Base-by-base conservation (phyloP, 2,888 invertebrate species). In the Geotrupes spiniger region DNA sequence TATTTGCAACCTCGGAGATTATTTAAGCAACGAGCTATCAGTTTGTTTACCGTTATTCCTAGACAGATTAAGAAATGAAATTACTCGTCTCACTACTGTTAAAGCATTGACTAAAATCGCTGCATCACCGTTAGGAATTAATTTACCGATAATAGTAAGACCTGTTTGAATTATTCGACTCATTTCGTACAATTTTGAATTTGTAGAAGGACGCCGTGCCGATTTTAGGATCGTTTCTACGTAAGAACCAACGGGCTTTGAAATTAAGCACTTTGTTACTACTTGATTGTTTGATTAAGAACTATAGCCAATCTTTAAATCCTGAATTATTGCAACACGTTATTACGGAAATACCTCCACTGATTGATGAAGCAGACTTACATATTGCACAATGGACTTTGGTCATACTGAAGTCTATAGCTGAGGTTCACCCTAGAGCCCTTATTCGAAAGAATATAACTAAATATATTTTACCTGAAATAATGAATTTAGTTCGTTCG, bases 91-190 rank as follows among this genome's bases (percentile, higher is more conserved):
- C 26, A 96, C 96, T 2, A 92, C 97, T 2, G 96, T 99, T 0
- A 97, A 96, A 71, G 94, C 98, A 5, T 76, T 98, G 8, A 95
- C 92, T 4, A 91, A 93, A 77, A 90, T 97, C 44, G 95, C 96
- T 16, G 87, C 89, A 0, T 94, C 93, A 1, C 92, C 93, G 0
- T 74, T 96, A 31, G 82, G 86, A 53, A 89, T 95, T 47, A 88
- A 93, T 70, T 75, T 96, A 44, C 87, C 89, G 3, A 90, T 93
- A 59, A 77, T 91, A 75, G 85, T 85, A 76, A 72, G 76, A 69
- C 1, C 12, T 42, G 1, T 51, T 16, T 51, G 5, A 17, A 27
- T 49, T 41, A 36, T 47, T 46, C 40, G n/a, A n/a, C n/a, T 42
- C 14, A 2, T 33, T 5, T 46, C 42, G 11, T n/a, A n/a, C n/a